Evolutionary conservation across 2,113 vertebrate species (phyloP).

Genomic region (Philantomba maxwellii): DNA sequence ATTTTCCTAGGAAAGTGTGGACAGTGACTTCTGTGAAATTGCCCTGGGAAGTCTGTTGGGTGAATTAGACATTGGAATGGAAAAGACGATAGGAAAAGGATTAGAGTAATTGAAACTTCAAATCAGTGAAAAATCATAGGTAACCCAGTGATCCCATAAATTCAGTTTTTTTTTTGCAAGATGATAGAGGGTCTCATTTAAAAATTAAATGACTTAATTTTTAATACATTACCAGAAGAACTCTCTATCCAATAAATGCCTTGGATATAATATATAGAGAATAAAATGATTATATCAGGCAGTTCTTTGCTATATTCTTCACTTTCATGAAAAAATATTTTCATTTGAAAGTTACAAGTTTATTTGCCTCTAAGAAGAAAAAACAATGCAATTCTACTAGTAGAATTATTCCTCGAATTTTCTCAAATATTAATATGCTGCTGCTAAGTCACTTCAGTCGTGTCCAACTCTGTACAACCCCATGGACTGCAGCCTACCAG

Average conservation of each 20-base stretch:
- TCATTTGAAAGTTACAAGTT: slow-evolving; percentile 3
- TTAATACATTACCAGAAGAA: not conserved
- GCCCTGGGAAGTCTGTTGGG: not conserved
- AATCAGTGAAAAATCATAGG: not conserved
- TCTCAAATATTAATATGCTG: not conserved
- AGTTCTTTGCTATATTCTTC: not conserved
- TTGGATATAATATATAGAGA: not conserved
- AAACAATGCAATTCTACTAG: not conserved
- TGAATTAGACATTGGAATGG: not conserved
- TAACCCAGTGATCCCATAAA: not conserved
- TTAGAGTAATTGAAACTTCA: not conserved
- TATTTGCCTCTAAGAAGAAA: not conserved
- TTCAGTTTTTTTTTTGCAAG: not conserved
- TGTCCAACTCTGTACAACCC: not conserved
- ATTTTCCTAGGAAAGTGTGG: not conserved
- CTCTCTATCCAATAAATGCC: not conserved
- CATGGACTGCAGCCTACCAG: not conserved
- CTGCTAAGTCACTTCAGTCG: not conserved
- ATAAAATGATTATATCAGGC: not conserved
- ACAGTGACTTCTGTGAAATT: not conserved
- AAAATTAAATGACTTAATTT: not conserved
- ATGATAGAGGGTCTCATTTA: not conserved
- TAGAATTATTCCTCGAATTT: not conserved
- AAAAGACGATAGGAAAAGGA: not conserved
- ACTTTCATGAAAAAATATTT: not conserved